Evolutionary conservation across 2,113 vertebrate species (phyloP), one percentile per base, ranked within the genome.

Genomic region (Proteles cristata): DNA sequence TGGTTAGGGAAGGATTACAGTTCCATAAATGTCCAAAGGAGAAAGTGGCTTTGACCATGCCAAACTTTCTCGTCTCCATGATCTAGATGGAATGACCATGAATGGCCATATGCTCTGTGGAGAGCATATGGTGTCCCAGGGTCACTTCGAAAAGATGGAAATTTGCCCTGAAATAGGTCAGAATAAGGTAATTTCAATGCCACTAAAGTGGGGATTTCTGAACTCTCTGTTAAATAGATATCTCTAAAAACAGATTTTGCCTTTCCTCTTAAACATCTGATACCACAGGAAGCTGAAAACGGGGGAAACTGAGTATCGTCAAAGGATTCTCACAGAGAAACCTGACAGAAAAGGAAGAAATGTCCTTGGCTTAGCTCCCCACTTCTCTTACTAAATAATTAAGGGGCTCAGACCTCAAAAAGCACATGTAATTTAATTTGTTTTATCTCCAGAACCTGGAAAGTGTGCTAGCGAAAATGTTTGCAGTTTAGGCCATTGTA

Each of bases 221-320:
- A 91, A 84, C 39, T 94, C 48, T 90, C 61, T 83, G 31, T 76
- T 93, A 93, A 96, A 31, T 43, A 87, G 61, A 71, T 88, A 48
- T 79, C 71, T 96, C 77, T 89, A 93, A 93, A 96, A 97, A 71
- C 16, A 53, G 66, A 80, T 88, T 21, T 88, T 82, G 65, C 25
- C n/a, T 87, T 93, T 94, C 92, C 35, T 92, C 84, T 55, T 80
- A 92, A 96, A 96, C 88, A 93, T 93, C 81, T 96, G 66, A 90
- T 65, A 69, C 48, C 71, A 94, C 14, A 88, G 88, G 61, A 96
- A 95, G 31, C 81, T 91, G 43, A 48, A 95, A 95, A 97, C 65
- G 85, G 43, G 84, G 48, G 8, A 48, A 88, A 17, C 45, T 94
- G 63, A 84, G 63, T 88, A 55, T 35, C 79, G 33, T 79, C 55